Percentiles rank a stretch among this genome's conserved stretches.
These are phyloP conservation scores for Vanessa tameamea DNA, from an alignment of 1,140 invertebrate species.

Conservation along the genomic window DNA sequence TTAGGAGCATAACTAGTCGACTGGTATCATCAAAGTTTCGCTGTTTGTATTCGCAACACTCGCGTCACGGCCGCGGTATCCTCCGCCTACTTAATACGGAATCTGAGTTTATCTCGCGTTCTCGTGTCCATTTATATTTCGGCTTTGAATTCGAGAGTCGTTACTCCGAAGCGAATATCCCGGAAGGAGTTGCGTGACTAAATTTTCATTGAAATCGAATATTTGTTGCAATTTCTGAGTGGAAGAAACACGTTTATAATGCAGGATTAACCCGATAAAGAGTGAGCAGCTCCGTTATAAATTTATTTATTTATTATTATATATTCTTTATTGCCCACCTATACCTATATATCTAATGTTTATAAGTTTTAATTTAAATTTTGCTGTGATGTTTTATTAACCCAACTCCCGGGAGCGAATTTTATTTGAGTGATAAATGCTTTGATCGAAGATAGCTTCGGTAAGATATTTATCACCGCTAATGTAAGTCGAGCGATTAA, in stretches of 20 bases:
- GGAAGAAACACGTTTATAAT: slow-evolving; percentile 6
- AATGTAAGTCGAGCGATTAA: not conserved
- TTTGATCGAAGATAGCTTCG: not conserved
- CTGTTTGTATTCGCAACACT: no score
- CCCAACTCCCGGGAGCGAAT: not conserved
- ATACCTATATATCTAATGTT: not conserved
- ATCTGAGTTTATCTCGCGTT: not conserved
- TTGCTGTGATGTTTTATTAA: not conserved
- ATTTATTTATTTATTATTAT: not conserved
- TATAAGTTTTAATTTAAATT: not conserved
- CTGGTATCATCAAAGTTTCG: no score
- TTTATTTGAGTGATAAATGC: not conserved
- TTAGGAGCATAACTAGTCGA: no score
- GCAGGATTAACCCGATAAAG: not conserved
- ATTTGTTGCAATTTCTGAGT: slow-evolving; percentile 14
- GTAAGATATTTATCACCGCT: not conserved
- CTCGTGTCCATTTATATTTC: slow-evolving; percentile 12
- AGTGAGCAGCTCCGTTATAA: not conserved
- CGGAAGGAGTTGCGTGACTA: slow-evolving; percentile 11
- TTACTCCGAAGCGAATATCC: not conserved
- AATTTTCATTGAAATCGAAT: slow-evolving; percentile 8
- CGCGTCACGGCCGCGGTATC: no score
- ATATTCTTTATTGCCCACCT: not conserved
- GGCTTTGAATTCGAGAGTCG: slow-evolving; percentile 7
- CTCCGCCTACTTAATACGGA: not conserved